These are phyloP conservation scores for Cybosia mesomella DNA, from an alignment of 2,888 invertebrate species.

Conservation along the genomic window DNA sequence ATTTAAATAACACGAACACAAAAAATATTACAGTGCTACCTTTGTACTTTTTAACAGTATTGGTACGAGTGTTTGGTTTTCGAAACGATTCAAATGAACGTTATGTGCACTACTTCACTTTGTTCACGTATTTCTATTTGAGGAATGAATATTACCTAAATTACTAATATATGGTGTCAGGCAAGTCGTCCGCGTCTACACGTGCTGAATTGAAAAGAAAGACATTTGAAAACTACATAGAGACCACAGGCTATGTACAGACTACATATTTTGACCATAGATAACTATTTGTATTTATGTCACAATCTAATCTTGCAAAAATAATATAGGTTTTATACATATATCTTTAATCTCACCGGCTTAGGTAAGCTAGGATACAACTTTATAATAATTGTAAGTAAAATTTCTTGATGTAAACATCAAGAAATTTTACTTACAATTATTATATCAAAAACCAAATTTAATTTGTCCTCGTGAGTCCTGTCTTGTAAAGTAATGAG, in stretches of 20 bases:
- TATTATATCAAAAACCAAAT: no score
- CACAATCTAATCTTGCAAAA: no score
- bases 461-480: no score
- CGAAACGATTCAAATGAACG: slow-evolving; percentile 18
- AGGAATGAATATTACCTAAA: slow-evolving; percentile 61
- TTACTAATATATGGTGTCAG: slow-evolving; percentile 66
- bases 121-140: slow-evolving; percentile 26
- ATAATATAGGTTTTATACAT: no score
- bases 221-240: slow-evolving; percentile 56
- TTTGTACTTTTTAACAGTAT: background rate
- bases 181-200: slow-evolving; percentile 81
- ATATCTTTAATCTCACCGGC: no score
- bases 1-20: slow-evolving; percentile 48
- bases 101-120: slow-evolving; percentile 27
- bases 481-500: no score
- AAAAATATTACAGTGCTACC: slow-evolving; percentile 27
- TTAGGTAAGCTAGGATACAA: no score
- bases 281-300: slow-evolving; percentile 21
- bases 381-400: no score
- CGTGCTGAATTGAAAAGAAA: slow-evolving; percentile 83
- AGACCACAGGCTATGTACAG: slow-evolving; percentile 18
- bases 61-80: background rate
- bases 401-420: no score
- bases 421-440: no score
- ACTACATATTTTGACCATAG: slow-evolving; percentile 39